Base-by-base conservation (phyloP, 2,888 invertebrate genomes). In the Oscheius onirici region DNA sequence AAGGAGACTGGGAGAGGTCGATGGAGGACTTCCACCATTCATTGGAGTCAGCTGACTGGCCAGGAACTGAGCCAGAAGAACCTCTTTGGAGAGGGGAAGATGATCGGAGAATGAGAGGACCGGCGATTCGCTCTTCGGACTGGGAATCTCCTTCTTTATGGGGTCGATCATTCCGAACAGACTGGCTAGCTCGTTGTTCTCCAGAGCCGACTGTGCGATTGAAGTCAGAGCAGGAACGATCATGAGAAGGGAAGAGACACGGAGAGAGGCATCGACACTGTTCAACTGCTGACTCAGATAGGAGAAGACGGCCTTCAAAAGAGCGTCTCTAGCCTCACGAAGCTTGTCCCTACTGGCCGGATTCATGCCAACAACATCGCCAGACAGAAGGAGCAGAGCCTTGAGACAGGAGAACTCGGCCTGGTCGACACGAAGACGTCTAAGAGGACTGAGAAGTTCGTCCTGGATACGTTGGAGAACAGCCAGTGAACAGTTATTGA, bases 331-430 rank as follows among this genome's bases (percentile, higher is more conserved):
- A 1, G 83, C 73, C 43, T 86, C 84, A 6, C 83, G 73, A 44
- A 86, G 72, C 17, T 72, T 61, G 10, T 84, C 84, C 11, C 78
- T 66, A 8, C 83, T 74, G 22, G 44, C 13, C 5, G 70, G 71
- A 10, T 74, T 71, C 24, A 86, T 72, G n/a, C 84, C 85, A 55
- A 73, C 67, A 24, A 84, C 72, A 54, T 86, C 86, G 17, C 84
- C 79, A 24, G 77, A 76, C 13, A 86, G 73, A 3, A 86, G 76
- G 15, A 87, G 68, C 22, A 87, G 71, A 3, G 86, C 85, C 71
- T 86, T 86, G 8, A 86, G 73, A 26, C 75, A 76, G 34, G 82
- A 79, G 76, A 87, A 83, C 61, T 86, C 86, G 8, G 82, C 75
- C 60, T 81, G 80, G 57, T 83, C 83, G 8, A 74, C 69, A 26